A percentile compares a stretch with the other conserved stretches of the same genome.
Conservation (phyloP, 2,888 invertebrate species). For the Apamea anceps region DNA sequence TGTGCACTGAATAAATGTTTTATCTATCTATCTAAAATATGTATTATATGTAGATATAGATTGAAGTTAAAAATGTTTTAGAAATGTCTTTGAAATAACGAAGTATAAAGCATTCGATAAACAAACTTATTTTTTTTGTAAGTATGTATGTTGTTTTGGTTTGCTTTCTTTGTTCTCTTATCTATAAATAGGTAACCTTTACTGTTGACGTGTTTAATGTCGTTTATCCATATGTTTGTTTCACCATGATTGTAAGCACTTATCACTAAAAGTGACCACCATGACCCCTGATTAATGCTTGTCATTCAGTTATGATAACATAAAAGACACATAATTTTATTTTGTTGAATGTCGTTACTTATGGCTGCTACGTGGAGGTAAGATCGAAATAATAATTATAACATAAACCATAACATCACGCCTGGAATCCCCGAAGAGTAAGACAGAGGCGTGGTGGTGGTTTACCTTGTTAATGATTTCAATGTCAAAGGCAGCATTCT, state of each 20-base stretch:
- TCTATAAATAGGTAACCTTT: background rate
- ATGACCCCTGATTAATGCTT: slow-evolving; percentile 6
- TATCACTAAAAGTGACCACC: slow-evolving; percentile 6
- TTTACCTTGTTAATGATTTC: background rate
- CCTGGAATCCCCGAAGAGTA: background rate
- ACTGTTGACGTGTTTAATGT: background rate
- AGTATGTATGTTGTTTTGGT: background rate
- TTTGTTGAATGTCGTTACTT: slow-evolving; percentile 10
- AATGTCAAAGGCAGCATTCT: no score
- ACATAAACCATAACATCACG: background rate
- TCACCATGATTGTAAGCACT: slow-evolving; percentile 35
- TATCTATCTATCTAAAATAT: no score
- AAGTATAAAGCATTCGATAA: background rate
- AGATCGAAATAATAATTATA: background rate
- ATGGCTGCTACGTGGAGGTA: background rate
- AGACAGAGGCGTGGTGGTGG: background rate
- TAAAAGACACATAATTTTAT: background rate
- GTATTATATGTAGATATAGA: no score
- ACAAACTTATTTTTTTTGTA: no score
- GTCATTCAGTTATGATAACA: slow-evolving; percentile 9
- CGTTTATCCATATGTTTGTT: slow-evolving; percentile 17
- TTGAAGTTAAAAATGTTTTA: background rate
- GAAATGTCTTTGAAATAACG: background rate
- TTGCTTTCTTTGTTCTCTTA: background rate
- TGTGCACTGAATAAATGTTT: no score